Percentiles rank a stretch among this genome's conserved stretches.
These are phyloP conservation scores for Teleiodes luculella DNA, from an alignment of 2,888 invertebrate genomes.

Conservation along the genomic window DNA sequence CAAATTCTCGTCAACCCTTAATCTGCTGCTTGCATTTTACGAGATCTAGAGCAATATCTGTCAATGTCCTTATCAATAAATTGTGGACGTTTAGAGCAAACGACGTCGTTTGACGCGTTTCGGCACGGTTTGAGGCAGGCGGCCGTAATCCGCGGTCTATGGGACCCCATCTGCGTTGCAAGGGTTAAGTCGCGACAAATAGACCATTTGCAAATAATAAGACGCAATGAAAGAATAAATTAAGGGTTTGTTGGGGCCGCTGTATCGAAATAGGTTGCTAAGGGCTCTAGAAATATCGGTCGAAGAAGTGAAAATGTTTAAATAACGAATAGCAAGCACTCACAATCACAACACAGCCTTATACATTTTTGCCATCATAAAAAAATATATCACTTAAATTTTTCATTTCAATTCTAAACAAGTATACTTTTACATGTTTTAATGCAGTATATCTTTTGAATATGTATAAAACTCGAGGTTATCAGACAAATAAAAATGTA, in stretches of 20 bases:
- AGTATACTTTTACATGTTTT: too few species aligned
- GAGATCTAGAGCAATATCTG: constrained; percentile 72
- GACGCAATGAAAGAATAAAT: constrained; percentile 78
- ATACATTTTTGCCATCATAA: too few species aligned
- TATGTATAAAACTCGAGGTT: too few species aligned
- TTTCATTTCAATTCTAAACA: too few species aligned
- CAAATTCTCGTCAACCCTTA: constrained; percentile 68
- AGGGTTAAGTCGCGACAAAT: constrained; percentile 78
- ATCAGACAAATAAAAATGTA: too few species aligned
- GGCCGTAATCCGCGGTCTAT: constrained; percentile 66
- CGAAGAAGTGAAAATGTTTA: background rate
- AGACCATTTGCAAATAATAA: constrained; percentile 79
- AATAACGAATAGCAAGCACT: too few species aligned
- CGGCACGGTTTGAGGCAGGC: constrained; percentile 68
- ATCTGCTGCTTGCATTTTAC: constrained; percentile 74
- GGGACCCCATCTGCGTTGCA: constrained; percentile 72
- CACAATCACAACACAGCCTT: too few species aligned
- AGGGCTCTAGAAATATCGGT: background rate
- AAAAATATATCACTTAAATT: too few species aligned
- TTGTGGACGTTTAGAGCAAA: constrained; percentile 69
- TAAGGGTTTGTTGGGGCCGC: constrained; percentile 48
- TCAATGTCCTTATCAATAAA: constrained; percentile 78
- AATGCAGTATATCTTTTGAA: too few species aligned
- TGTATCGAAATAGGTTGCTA: constrained; percentile 16
- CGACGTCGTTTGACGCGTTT: constrained; percentile 74